Conservation (phyloP, 2,113 vertebrate genomes). For the Cyanoderma ruficeps region DNA sequence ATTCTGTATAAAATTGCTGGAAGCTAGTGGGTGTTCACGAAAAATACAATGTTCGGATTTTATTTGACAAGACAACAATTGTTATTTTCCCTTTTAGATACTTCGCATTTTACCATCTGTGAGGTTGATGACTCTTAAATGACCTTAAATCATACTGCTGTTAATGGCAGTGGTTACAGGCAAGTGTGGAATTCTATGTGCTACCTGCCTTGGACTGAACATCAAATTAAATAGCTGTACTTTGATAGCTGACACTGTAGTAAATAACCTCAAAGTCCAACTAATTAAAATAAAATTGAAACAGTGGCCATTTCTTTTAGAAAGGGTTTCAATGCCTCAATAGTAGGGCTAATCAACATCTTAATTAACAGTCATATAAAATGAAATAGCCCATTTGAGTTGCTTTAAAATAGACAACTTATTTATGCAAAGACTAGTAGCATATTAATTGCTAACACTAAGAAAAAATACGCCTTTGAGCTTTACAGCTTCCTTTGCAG, state of each 20-base stretch:
- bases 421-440: constrained; percentile 62
- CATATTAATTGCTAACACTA: constrained; percentile 67
- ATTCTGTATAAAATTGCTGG: constrained; percentile 78
- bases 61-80: constrained; percentile 79
- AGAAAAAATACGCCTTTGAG: constrained; percentile 53
- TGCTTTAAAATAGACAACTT: constrained; percentile 70
- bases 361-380: constrained; percentile 76
- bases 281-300: constrained; percentile 67
- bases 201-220: constrained; percentile 52
- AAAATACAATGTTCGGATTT: constrained; percentile 74
- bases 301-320: constrained; percentile 38
- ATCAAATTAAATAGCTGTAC: constrained; percentile 63
- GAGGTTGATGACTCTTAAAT: constrained; percentile 71
- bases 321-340: constrained; percentile 61
- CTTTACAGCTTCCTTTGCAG: constrained; percentile 50
- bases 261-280: constrained; percentile 71
- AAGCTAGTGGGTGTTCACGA: constrained; percentile 76
- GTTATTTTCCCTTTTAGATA: constrained; percentile 71
- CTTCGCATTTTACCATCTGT: constrained; percentile 71
- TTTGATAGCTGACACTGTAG: constrained; percentile 43
- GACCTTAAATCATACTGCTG: constrained; percentile 73
- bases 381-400: constrained; percentile 65
- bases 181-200: constrained; percentile 19
- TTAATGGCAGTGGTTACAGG: constrained; percentile 51
- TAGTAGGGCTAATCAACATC: constrained; percentile 71